Evolutionary conservation across 2,113 vertebrate species (phyloP), one percentile per base, ranked within the genome.

Genomic region (Tympanuchus pallidicinctus): DNA sequence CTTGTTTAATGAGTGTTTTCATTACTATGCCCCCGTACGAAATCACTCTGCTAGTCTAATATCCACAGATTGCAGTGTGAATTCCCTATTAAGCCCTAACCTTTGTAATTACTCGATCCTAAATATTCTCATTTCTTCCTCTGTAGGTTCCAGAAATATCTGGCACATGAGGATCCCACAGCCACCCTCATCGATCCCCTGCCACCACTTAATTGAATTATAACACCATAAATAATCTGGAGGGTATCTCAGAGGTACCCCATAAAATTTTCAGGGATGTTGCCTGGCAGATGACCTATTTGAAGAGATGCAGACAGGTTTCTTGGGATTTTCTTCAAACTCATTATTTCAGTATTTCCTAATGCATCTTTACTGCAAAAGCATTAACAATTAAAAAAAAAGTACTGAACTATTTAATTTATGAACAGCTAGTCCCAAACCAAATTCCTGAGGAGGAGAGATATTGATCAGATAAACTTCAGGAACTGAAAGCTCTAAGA

Each of bases 141-240:
- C 94, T 84, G 40, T 82, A 75, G 82, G 48, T 57, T 93, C 73
- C 80, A 88, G 88, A 92, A 88, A 88, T 92, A 93, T 59, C 87
- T 52, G 79, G 57, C 61, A 75, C 48, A 38, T 6, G 65, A 88
- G 48, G 43, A 88, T 88, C 70, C 91, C 85, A 78, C 43, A 91
- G 70, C 61, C 91, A 91, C 76, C 90, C 79, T 93, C 79, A 69
- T 21, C 18, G 88, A 61, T 94, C 94, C 89, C 94, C 85, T 91
- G 84, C 60, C 45, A 87, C 84, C 47, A 67, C 45, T 95, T 94
- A 94, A 94, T 93, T 95, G 95, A 96, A 94, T 94, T 94, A 84
- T 86, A 93, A 92, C 18, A 83, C 85, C 88, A 76, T 95, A 95
- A 97, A 86, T 95, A 95, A 90, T 90, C 70, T 94, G 88, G 36